Evolutionary conservation across 30 jellyfish, hydroid and myxozoan genomes (phyloP), one percentile per base, ranked within the genome.

Genomic region (Pseudorhiza aurosa): DNA sequence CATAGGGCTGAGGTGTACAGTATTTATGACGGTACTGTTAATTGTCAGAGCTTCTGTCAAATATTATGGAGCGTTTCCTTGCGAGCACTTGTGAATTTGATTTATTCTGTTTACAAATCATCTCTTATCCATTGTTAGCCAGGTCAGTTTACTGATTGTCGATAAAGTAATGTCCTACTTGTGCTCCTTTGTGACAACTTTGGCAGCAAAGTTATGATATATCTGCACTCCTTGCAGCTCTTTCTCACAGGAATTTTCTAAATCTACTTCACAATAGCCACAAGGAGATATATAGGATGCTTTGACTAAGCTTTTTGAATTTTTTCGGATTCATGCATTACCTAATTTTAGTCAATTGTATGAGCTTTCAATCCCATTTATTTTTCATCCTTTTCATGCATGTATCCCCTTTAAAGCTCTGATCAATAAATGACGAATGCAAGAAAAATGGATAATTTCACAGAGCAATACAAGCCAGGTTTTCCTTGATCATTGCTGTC

Each of bases 311-410:
- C n/a, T 70, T 45, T 70, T 70, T 55, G 51, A 70, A 18, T 44
- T 50, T 45, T 29, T 70, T 44, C 29, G 84, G 84, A 46, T 70
- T 43, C 69, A 70, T 70, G 84, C 84, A 70, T 70, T 70, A 44
- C 84, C 84, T 70, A 45, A 70, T 70, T 44, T 70, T 28, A 45
- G 84, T 70, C 70, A 70, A 43, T 70, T 70, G 84, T 70, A 42
- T 44, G 53, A 70, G 84, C 70, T 42, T 27, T 70, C 65, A 69
- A 27, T 70, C 47, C 45, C 84, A 70, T 70, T 70, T 70, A 26
- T 70, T 70, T 70, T 53, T 70, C 22, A 42, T 70, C 26, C 84
- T 43, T 68, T 68, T 68, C 43, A 68, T 68, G 43, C 43, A 45
- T 44, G 67, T 42, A 68, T 68, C 82, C 82, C 82, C 18, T 68